phyloP scores from a whole-genome alignment of 2,888 invertebrate species.

The Protophormia terraenovae region DNA sequence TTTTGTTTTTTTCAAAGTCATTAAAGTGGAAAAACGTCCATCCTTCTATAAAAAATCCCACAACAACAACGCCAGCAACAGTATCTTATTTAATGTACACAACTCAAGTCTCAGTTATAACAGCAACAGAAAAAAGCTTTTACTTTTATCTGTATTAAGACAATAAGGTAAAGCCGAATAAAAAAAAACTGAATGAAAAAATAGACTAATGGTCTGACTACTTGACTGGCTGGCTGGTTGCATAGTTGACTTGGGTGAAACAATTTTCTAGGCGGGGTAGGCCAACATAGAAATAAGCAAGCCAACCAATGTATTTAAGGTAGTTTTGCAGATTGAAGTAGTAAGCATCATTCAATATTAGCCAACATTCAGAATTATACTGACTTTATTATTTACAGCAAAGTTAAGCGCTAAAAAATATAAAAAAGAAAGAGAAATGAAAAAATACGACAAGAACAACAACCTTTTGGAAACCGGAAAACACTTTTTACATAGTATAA shows the following conservation, averaged over 20 bases:
- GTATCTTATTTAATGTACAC: not conserved
- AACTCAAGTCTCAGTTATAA: not conserved
- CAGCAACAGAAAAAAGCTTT: not conserved
- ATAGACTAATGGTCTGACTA: not conserved
- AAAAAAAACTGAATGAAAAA: not conserved
- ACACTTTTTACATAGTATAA: not conserved
- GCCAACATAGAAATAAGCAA: not conserved
- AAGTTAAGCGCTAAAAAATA: not conserved
- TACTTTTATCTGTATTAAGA: slow-evolving; percentile 5
- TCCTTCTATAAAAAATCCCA: not conserved
- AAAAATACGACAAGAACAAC: not conserved
- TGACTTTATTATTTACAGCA: slow-evolving; percentile 3
- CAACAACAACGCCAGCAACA: not conserved
- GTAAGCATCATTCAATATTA: slow-evolving; percentile 12
- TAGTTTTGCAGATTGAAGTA: not conserved
- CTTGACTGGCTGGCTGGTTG: not conserved
- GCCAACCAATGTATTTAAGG: not conserved
- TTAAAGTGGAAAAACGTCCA: slow-evolving; percentile 20
- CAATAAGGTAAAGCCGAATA: not conserved
- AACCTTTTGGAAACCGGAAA: not conserved
- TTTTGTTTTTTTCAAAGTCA: not conserved
- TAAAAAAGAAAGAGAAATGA: not conserved
- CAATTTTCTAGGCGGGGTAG: not conserved
- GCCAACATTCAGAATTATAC: not conserved
- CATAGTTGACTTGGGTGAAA: not conserved